Percentiles rank a stretch among this genome's conserved stretches.
Conservation (phyloP, 2,797 vertebrate species). For the Pseudomugil tenellus region DNA sequence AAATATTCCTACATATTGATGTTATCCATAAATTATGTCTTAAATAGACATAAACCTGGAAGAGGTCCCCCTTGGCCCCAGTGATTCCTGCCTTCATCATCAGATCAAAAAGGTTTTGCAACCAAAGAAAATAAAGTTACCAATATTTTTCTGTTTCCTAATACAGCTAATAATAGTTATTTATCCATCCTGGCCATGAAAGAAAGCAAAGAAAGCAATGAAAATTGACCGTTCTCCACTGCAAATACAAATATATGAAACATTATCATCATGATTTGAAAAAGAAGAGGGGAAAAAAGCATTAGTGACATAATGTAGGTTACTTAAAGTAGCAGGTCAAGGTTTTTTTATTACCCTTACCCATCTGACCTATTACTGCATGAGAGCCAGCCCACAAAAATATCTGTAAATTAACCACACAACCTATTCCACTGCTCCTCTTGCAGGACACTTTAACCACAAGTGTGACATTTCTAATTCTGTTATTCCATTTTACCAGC, state of each 20-base stretch:
- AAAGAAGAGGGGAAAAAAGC: not conserved
- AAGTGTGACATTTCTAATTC: constrained; percentile 25
- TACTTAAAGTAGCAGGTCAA: not conserved
- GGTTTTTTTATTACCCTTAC: constrained; percentile 4
- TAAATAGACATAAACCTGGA: not conserved
- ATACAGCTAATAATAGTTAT: not conserved
- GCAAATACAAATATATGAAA: not conserved
- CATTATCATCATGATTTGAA: not conserved
- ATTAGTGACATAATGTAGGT: not conserved
- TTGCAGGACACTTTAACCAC: constrained; percentile 17
- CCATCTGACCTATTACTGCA: constrained; percentile 2
- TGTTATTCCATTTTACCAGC: constrained; percentile 16
- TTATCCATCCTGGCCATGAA: not conserved
- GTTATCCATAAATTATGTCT: too few relatives aligned
- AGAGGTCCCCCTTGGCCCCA: not conserved
- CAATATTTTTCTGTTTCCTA: not conserved
- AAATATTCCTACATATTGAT: not conserved
- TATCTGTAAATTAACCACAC: constrained; percentile 8
- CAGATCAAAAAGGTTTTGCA: not conserved
- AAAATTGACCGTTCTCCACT: too few relatives aligned
- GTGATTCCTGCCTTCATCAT: not conserved
- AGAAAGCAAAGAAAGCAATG: not conserved
- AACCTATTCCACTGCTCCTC: constrained; percentile 7
- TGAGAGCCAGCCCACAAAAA: constrained; percentile 8
- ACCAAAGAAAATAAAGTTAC: not conserved